phyloP scores from a whole-genome alignment of 2,113 vertebrate genomes.

The Mellivora capensis region DNA sequence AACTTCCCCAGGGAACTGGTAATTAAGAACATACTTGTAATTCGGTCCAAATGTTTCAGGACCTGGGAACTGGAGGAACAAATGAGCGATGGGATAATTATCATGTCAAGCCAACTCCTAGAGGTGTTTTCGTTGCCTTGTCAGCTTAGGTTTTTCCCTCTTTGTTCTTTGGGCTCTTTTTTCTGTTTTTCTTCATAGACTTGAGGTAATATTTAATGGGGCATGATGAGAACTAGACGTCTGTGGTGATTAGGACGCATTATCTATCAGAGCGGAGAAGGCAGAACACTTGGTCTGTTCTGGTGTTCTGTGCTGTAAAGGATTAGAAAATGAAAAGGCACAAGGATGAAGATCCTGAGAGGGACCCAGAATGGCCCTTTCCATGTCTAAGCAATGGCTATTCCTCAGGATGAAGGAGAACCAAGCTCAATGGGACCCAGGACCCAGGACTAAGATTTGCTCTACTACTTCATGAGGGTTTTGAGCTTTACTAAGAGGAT shows the following conservation, averaged over 20 bases:
- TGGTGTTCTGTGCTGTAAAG: not conserved
- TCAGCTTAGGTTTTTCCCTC: not conserved
- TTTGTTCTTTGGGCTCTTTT: not conserved
- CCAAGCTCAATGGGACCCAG: not conserved
- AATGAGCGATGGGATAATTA: not conserved
- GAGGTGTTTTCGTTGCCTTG: not conserved
- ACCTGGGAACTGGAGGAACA: not conserved
- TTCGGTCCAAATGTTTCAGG: not conserved
- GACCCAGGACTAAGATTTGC: not conserved
- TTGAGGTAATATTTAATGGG: not conserved
- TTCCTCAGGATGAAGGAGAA: not conserved
- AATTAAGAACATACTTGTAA: not conserved
- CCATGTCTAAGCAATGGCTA: not conserved
- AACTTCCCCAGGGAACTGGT: not conserved
- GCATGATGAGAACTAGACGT: not conserved
- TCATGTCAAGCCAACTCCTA: not conserved
- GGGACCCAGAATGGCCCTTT: not conserved
- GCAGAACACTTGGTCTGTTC: not conserved
- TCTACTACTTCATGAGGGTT: too few relatives aligned
- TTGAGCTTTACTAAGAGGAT: not conserved
- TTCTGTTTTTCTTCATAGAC: not conserved
- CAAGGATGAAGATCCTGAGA: not conserved
- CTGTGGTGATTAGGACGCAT: not conserved
- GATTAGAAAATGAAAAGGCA: not conserved
- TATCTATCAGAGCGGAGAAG: not conserved